Evolutionary conservation across 1,140 invertebrate genomes (phyloP), one percentile per base, ranked within the genome.

Genomic region (Drosophila tristis): DNA sequence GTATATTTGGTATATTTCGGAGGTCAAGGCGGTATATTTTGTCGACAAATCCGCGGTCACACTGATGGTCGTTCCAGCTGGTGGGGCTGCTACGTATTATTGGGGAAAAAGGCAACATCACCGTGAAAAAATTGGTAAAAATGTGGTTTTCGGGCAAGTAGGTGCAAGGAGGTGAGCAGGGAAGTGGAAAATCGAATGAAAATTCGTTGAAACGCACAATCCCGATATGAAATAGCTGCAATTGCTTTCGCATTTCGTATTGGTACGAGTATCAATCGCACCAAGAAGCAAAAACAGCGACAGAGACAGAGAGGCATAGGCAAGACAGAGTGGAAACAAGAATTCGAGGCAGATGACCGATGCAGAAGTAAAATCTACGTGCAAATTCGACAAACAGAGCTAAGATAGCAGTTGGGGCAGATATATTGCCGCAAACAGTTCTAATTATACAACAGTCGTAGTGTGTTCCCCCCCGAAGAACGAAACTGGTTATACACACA

Each of bases 401-500:
- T 68, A 53, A 76, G 68, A 65, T 65, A 70, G 61, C 54, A 63
- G 65, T 67, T 58, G 58, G 56, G 80, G 60, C 56, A 59, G 48
- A 56, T 59, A 65, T 62, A 73, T 54, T 65, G 65, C 45, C 57
- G 50, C 62, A 64, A 75, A 87, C 31, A 77, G 66, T 86, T 89
- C 78, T 67, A 87, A 87, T 87, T 87, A 87, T 84, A 87, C 84
- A 87, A 87, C 76, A 79, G 67, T 45, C 75, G 65, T 84, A 87
- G 72, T 66, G 72, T 72, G 63, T 67, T 61, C 72, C 59, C 65
- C 74, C 59, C 53, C 57, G 48, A 74, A 86, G 73, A 84, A 75
- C 80, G 74, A 86, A 89, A 87, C 82, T 87, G 84, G 82, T 87
- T 89, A 87, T 89, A 87, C 84, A 89, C 76, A 87, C 82, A 87